phyloP scores from a whole-genome alignment of 2,888 invertebrate genomes.

The Conistra vaccinii region DNA sequence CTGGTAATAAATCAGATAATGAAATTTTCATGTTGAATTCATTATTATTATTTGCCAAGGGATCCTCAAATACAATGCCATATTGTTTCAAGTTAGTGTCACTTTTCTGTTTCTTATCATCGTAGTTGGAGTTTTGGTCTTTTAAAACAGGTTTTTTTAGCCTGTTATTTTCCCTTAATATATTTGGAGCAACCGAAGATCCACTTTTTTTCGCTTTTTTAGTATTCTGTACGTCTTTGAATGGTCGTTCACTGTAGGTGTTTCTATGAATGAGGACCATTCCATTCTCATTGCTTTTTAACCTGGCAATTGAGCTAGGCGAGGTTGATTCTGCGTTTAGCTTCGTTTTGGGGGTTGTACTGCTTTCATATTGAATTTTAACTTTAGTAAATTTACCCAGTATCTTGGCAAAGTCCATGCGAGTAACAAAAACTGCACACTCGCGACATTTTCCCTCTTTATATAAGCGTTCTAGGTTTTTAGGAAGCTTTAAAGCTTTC shows the following conservation, averaged over 20 bases:
- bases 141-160: conserved; percentile 76
- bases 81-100: conserved; percentile 79
- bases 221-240: conserved; percentile 71
- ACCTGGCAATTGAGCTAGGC: conserved; percentile 75
- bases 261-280: conserved; percentile 83
- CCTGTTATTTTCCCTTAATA: conserved; percentile 85
- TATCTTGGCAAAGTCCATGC: conserved; percentile 89
- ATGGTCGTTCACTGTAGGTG: conserved; percentile 80
- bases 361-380: conserved; percentile 87
- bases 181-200: conserved; percentile 68
- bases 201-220: conserved; percentile 73
- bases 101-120: conserved; percentile 63
- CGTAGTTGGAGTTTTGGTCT: conserved; percentile 73
- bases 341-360: conserved; percentile 78
- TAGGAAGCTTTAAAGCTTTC: conserved; percentile 79
- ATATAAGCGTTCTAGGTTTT: conserved; percentile 83
- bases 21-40: conserved; percentile 76
- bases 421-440: conserved; percentile 85
- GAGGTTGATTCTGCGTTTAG: conserved; percentile 67
- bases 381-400: conserved; percentile 89
- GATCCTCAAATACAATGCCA: conserved; percentile 82
- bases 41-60: conserved; percentile 69
- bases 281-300: conserved; percentile 88
- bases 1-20: conserved; percentile 80
- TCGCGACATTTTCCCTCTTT: conserved; percentile 87